Conservation (phyloP, 2,113 vertebrate species). For the Gyps fulvus region DNA sequence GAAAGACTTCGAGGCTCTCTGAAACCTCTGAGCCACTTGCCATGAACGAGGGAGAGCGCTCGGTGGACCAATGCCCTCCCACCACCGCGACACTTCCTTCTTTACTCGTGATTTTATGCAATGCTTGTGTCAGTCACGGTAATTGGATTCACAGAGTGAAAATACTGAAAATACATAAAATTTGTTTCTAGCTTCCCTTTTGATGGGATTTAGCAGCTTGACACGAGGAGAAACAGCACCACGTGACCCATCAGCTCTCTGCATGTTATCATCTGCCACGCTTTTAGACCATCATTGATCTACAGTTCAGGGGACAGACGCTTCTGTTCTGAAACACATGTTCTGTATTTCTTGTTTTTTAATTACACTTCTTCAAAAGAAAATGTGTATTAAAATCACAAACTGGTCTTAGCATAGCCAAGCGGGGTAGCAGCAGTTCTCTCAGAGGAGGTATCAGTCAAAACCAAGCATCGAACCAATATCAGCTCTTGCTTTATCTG, state of each 20-base stretch:
- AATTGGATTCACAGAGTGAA: background rate
- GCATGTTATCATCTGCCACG: background rate
- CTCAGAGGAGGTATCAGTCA: background rate
- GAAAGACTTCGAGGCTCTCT: background rate
- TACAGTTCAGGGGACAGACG: background rate
- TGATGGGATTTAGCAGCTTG: conserved; percentile 15
- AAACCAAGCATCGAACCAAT: background rate
- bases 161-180: background rate
- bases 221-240: background rate
- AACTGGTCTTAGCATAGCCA: background rate
- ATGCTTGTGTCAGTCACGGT: background rate
- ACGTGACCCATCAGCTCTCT: background rate
- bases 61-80: background rate
- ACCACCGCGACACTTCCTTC: background rate
- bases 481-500: background rate
- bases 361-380: background rate
- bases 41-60: background rate
- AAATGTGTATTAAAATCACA: background rate
- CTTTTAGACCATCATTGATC: background rate
- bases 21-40: background rate
- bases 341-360: background rate
- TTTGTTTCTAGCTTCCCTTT: background rate
- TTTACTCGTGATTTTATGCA: background rate
- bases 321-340: background rate
- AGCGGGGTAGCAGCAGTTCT: background rate